Conservation (phyloP, 2,888 invertebrate species). For the Mayetiola destructor region DNA sequence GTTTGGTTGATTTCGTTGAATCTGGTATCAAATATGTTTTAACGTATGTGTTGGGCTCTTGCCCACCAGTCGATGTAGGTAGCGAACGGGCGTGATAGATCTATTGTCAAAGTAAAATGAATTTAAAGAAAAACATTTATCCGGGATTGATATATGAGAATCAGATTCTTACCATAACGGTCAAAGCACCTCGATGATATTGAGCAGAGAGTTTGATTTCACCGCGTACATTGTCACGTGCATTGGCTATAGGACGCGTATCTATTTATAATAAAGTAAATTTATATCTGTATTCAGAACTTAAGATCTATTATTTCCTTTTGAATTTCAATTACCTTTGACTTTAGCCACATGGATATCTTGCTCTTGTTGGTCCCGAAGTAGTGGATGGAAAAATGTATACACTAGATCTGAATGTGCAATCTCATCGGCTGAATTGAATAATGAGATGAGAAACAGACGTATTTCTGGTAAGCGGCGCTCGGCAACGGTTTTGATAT, state of each 20-base stretch:
- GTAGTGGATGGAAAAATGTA: constrained; percentile 94
- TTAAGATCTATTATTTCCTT: not conserved
- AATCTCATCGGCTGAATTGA: constrained; percentile 81
- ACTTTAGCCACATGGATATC: constrained; percentile 64
- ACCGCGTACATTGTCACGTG: constrained; percentile 43
- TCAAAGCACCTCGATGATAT: constrained; percentile 57
- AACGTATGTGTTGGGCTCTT: constrained; percentile 79
- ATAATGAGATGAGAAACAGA: constrained; percentile 72
- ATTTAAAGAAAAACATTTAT: not conserved
- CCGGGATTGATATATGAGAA: not conserved
- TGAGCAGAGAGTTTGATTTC: constrained; percentile 66
- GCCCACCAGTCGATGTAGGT: constrained; percentile 58
- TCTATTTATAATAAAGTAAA: constrained; percentile 22
- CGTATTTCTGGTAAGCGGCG: constrained; percentile 80
- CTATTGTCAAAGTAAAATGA: constrained; percentile 18
- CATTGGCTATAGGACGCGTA: constrained; percentile 28
- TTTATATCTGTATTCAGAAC: not conserved
- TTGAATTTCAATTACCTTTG: constrained; percentile 42
- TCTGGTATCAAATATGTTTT: constrained; percentile 89
- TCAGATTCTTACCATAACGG: constrained; percentile 49
- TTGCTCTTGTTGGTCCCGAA: constrained; percentile 85
- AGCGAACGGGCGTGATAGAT: constrained; percentile 81
- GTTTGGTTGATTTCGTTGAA: constrained; percentile 78
- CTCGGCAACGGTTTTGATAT: constrained; percentile 89
- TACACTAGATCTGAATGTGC: constrained; percentile 92